A percentile compares a stretch with the other conserved stretches of the same genome.
Conservation (phyloP, 2,797 vertebrate species). For the Perodicticus potto region DNA sequence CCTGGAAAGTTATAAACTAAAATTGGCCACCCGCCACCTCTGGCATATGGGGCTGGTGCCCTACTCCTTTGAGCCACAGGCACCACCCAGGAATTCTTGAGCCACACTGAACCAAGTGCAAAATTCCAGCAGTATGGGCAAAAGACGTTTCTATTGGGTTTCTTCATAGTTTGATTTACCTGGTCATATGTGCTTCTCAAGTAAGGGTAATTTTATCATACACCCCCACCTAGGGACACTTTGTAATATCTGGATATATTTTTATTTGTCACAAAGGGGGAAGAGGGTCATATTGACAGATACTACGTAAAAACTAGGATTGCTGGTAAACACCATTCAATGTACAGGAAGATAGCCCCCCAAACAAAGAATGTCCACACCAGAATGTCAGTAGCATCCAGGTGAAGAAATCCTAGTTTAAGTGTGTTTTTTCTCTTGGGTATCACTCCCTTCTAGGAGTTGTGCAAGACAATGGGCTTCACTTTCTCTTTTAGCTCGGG, state of each 20-base stretch:
- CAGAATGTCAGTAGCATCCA: not conserved
- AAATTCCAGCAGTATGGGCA: not conserved
- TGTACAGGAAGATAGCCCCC: not conserved
- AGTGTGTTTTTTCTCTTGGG: not conserved
- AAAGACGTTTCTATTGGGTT: not conserved
- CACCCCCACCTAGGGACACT: not conserved
- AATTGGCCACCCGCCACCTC: not conserved
- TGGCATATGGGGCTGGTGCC: too few relatives aligned
- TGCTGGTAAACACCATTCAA: not conserved
- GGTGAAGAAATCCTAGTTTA: not conserved
- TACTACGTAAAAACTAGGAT: not conserved
- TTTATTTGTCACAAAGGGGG: not conserved
- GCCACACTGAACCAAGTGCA: not conserved
- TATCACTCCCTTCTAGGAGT: not conserved
- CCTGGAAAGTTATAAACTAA: not conserved
- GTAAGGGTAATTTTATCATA: not conserved
- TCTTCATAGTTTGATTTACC: not conserved
- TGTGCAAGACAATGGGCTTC: rapidly evolving
- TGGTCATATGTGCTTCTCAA: not conserved
- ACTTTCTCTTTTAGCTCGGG: not conserved
- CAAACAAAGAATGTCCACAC: not conserved
- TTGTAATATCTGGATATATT: not conserved
- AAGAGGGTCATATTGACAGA: not conserved
- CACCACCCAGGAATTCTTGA: conserved; percentile 7
- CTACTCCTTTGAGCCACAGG: too few relatives aligned